These are phyloP conservation scores for Monomorium pharaonis DNA, from an alignment of 1,140 invertebrate species.

Conservation along the genomic window DNA sequence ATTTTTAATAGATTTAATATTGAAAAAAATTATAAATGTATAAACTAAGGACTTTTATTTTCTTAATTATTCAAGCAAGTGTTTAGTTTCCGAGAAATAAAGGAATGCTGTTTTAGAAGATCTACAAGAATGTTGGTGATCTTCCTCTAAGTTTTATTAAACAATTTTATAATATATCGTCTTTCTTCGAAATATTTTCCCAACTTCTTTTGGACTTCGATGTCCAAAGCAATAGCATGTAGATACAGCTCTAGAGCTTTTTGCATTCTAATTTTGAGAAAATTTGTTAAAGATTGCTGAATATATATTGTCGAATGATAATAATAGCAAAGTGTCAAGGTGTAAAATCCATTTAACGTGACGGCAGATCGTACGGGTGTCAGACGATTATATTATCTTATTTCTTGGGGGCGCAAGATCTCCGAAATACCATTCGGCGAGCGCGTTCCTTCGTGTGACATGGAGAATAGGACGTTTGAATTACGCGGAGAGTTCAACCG, in stretches of 20 bases:
- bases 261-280: neutral
- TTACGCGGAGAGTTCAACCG: constrained; percentile 70
- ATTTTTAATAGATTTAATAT: no score
- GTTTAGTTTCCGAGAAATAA: no score
- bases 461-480: constrained; percentile 59
- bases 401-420: neutral
- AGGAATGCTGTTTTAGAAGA: no score
- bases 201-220: neutral
- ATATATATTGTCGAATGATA: neutral
- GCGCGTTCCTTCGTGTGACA: constrained; percentile 22
- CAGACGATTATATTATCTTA: constrained; percentile 27
- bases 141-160: neutral
- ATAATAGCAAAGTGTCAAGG: neutral
- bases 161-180: neutral
- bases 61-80: no score
- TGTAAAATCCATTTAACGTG: neutral
- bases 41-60: no score
- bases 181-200: neutral
- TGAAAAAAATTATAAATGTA: no score
- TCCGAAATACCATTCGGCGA: neutral
- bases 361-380: neutral
- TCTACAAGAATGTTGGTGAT: no score
- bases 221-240: neutral
- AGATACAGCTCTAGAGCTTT: neutral
- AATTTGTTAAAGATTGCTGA: neutral